Base-by-base conservation (phyloP, 2,888 invertebrate species). In the Elegia similella region DNA sequence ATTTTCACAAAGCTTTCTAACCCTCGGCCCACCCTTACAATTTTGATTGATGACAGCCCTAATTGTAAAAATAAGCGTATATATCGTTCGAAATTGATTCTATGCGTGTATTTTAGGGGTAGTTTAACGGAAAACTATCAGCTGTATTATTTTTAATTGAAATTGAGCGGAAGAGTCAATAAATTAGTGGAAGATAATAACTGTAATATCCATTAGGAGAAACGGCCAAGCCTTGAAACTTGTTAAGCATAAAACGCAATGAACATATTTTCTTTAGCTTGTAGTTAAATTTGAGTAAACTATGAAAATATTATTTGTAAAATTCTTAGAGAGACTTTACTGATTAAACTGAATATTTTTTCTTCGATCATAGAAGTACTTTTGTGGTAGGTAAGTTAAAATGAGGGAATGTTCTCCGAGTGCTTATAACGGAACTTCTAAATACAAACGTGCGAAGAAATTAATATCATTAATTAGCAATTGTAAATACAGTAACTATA, bases 1-100 rank as follows among this genome's bases (percentile, higher is more conserved):
- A 61, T 63, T 50, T 46, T 54, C 59, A 59, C 42, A 59, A 64
- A 62, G 68, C 64, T 67, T 68, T 62, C 63, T 66, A 65, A 71
- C 77, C 80, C 76, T 52, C 62, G 67, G 58, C 64, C 59, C 68
- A 63, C 73, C 75, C 71, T 65, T 72, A 72, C 56, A 48, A 56
- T 73, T 78, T 72, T 78, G 78, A 81, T 79, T 78, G 79, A 82
- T 80, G 76, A 74, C 67, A 70, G 59, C 66, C 69, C 73, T 80
- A 76, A 82, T 82, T 80, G 80, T 81, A 80, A 76, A 75, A 75
- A 54, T 57, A 52, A 75, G 55, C 42, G 48, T 23, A 32, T 42
- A 23, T n/a, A 34, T 34, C 30, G 44, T 55, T 46, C n/a, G 42
- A 16, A 58, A 48, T 48, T 48, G 57, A 56, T 56, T 56, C 30